Conservation (phyloP, 2,797 vertebrate species). For the Characodon lateralis region DNA sequence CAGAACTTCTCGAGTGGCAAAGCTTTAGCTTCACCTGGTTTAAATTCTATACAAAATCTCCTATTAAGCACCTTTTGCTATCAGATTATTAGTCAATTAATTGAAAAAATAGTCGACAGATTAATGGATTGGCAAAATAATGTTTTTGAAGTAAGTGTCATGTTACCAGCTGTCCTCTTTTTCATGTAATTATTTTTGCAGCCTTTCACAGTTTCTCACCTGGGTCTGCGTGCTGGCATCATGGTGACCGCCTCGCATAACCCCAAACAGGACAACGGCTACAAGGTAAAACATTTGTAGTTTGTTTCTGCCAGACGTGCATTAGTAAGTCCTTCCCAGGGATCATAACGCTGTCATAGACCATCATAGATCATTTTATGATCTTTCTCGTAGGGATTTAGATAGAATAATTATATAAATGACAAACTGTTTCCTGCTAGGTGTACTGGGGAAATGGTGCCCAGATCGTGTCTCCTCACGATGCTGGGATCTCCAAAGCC, state of each 20-base stretch:
- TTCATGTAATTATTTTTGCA: slow-evolving; percentile 55
- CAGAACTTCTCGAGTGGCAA: too few species aligned
- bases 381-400: not conserved
- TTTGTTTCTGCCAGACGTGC: not conserved
- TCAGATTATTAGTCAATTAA: too few species aligned
- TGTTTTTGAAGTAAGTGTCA: not conserved
- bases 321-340: not conserved
- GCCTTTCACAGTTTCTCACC: slow-evolving; percentile 90
- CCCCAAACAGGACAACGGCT: slow-evolving; percentile 97
- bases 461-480: slow-evolving; percentile 94
- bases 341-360: not conserved
- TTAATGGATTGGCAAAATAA: too few species aligned
- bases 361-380: not conserved
- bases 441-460: slow-evolving; percentile 98
- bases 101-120: too few species aligned
- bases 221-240: slow-evolving; percentile 92
- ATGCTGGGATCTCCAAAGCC: slow-evolving; percentile 88
- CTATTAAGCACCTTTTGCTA: too few species aligned
- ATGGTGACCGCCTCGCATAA: slow-evolving; percentile 99
- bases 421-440: slow-evolving; percentile 64
- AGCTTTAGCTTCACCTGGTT: too few species aligned
- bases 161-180: not conserved
- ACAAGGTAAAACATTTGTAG: slow-evolving; percentile 85
- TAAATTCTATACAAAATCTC: too few species aligned
- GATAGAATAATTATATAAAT: not conserved